Percentiles rank a stretch among this genome's conserved stretches.
Evolutionary conservation across 2,888 invertebrate species (phyloP).

Genomic region (Dryocosmus kuriphilus): DNA sequence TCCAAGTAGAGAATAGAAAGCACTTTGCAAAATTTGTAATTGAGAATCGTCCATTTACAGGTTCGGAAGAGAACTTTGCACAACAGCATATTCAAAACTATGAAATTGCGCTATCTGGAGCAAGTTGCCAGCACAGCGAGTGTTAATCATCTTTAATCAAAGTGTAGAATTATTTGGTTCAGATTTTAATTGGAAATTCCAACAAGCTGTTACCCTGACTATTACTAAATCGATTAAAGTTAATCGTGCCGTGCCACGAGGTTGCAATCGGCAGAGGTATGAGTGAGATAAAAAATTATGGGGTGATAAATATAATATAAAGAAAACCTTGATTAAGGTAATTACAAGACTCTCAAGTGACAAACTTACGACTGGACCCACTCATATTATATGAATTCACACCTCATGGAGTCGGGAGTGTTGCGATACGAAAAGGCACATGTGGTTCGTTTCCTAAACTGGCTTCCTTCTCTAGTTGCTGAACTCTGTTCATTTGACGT

Average conservation of each 20-base stretch:
- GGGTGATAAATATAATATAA: constrained; percentile 54
- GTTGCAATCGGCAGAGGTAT: constrained; percentile 40
- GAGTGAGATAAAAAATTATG: constrained; percentile 51
- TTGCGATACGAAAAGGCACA: neutral
- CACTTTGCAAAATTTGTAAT: constrained; percentile 6
- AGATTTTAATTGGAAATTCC: constrained; percentile 67
- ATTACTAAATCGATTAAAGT: constrained; percentile 67
- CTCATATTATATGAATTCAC: neutral
- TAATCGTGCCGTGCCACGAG: constrained; percentile 58
- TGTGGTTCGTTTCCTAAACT: constrained; percentile 9
- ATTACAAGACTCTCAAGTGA: constrained; percentile 45
- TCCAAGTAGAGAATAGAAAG: constrained; percentile 1
- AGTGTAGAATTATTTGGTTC: constrained; percentile 60
- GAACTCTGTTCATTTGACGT: neutral
- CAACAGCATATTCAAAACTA: constrained; percentile 46
- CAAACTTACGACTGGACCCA: neutral
- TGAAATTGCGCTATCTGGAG: constrained; percentile 56
- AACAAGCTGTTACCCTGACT: constrained; percentile 56
- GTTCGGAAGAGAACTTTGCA: constrained; percentile 29
- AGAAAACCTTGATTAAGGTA: constrained; percentile 54
- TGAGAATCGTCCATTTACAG: constrained; percentile 25
- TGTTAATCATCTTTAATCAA: constrained; percentile 62
- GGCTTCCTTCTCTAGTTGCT: neutral
- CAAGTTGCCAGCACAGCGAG: constrained; percentile 46
- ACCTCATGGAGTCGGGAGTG: neutral